Conservation (phyloP, 2,888 invertebrate species). For the Thecocarcelia acutangulata region DNA sequence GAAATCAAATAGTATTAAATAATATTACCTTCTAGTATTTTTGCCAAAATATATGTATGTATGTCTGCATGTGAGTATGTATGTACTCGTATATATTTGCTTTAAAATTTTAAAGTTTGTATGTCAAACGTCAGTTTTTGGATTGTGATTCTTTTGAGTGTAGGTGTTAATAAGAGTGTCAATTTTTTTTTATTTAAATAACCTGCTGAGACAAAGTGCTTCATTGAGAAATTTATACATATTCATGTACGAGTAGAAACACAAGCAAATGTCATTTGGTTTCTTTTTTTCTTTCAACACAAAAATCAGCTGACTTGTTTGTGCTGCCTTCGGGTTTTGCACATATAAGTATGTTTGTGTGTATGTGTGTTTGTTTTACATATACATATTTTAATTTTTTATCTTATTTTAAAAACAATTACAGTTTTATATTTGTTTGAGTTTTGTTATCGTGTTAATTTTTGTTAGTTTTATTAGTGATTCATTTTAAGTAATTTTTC, state of each 20-base stretch:
- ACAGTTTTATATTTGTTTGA: conserved; percentile 41
- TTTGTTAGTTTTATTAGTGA: conserved; percentile 42
- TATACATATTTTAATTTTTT: neutral
- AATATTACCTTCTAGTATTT: too few relatives aligned
- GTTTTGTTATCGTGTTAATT: conserved; percentile 38
- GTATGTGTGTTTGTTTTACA: neutral
- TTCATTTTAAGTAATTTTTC: conserved; percentile 48
- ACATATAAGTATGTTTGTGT: neutral
- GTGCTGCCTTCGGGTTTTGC: neutral
- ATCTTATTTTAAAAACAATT: conserved; percentile 52
- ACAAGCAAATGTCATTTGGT: too few relatives aligned
- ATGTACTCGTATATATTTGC: too few relatives aligned
- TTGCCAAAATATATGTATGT: too few relatives aligned
- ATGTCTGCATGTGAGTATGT: too few relatives aligned
- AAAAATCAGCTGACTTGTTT: conserved; percentile 50
- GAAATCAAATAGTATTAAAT: too few relatives aligned
- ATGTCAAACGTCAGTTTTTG: conserved; percentile 37
- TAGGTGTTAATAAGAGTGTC: conserved; percentile 52
- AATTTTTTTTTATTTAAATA: conserved; percentile 32
- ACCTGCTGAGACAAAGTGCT: conserved; percentile 25
- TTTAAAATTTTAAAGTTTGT: neutral
- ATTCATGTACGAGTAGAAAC: neutral
- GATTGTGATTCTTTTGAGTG: conserved; percentile 21
- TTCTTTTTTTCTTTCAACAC: neutral
- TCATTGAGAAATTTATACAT: conserved; percentile 25